A percentile compares a stretch with the other conserved stretches of the same genome.
phyloP scores from a whole-genome alignment of 1,140 invertebrate genomes.

The Amphibalanus amphitrite region DNA sequence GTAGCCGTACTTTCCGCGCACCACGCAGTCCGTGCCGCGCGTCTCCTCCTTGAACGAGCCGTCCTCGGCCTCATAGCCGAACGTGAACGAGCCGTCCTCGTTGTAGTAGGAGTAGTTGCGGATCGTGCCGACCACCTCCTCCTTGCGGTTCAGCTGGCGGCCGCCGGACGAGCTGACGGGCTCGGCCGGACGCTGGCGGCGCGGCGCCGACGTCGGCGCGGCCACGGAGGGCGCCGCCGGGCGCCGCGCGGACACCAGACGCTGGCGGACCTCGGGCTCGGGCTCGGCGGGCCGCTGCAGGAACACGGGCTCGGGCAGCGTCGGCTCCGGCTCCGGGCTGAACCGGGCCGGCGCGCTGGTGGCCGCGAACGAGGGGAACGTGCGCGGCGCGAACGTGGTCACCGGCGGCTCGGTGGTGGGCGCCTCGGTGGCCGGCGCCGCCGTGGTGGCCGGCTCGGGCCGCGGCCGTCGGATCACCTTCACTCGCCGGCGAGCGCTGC shows the following conservation, averaged over 20 bases:
- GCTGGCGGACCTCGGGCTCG: background rate
- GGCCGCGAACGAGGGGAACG: background rate
- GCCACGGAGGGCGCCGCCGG: background rate
- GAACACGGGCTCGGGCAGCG: background rate
- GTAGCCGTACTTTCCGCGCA: slow-evolving; percentile 73
- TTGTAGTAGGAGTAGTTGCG: slow-evolving; percentile 20
- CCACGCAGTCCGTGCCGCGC: slow-evolving; percentile 64
- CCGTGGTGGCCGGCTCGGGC: background rate
- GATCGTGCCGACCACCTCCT: slow-evolving; percentile 13
- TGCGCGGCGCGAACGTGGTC: background rate
- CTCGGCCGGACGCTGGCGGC: background rate
- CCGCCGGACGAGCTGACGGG: background rate
- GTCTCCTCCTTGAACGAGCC: slow-evolving; percentile 81
- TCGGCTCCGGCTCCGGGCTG: background rate
- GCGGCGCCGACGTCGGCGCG: background rate
- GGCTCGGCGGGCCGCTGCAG: background rate
- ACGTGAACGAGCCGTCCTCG: slow-evolving; percentile 57
- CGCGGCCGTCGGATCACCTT: background rate
- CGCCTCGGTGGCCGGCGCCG: background rate
- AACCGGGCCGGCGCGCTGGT: background rate
- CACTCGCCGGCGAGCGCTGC: background rate
- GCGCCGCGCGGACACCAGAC: background rate
- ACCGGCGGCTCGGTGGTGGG: background rate
- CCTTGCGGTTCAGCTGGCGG: background rate
- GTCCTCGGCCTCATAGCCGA: slow-evolving; percentile 72